Conservation (phyloP, 2,888 invertebrate species). For the Drosophila mimetica region DNA sequence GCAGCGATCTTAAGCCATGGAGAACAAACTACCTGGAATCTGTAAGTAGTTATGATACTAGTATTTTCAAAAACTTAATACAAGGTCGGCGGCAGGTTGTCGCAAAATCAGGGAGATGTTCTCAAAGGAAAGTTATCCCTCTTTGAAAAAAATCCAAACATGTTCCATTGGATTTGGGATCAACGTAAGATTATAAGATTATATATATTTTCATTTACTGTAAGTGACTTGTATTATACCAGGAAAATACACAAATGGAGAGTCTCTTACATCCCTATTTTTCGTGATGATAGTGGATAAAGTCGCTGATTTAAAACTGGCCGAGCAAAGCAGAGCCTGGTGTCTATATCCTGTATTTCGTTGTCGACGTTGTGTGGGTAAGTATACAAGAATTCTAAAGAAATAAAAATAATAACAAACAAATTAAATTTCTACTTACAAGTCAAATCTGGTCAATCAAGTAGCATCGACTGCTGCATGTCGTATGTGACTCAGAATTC, state of each 20-base stretch:
- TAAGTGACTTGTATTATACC: not conserved
- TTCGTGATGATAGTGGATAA: conserved; percentile 22
- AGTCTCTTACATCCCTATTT: conserved; percentile 11
- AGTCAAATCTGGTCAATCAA: not conserved
- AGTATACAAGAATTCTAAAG: not conserved
- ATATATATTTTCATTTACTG: too few relatives aligned
- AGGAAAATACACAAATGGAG: conserved; percentile 18
- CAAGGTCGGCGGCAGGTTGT: not conserved
- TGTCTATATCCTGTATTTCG: conserved; percentile 8
- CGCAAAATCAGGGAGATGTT: not conserved
- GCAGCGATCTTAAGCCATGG: conserved; percentile 15
- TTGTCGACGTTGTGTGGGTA: conserved; percentile 19
- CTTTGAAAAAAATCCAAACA: not conserved
- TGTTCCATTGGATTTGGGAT: conserved; percentile 1
- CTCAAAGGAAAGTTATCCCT: not conserved
- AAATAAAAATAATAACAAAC: not conserved
- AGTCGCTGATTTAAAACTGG: too few relatives aligned
- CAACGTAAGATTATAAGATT: not conserved
- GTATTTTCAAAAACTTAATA: not conserved
- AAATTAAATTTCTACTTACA: not conserved
- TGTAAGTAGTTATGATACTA: not conserved
- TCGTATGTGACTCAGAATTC: not conserved
- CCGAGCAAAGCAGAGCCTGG: conserved; percentile 18
- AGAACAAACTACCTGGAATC: conserved; percentile 10
- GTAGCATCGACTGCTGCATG: conserved; percentile 1